A percentile compares a stretch with the other conserved stretches of the same genome.
These are phyloP conservation scores for Glossophaga mutica DNA, from an alignment of 2,797 vertebrate genomes.

Conservation along the genomic window DNA sequence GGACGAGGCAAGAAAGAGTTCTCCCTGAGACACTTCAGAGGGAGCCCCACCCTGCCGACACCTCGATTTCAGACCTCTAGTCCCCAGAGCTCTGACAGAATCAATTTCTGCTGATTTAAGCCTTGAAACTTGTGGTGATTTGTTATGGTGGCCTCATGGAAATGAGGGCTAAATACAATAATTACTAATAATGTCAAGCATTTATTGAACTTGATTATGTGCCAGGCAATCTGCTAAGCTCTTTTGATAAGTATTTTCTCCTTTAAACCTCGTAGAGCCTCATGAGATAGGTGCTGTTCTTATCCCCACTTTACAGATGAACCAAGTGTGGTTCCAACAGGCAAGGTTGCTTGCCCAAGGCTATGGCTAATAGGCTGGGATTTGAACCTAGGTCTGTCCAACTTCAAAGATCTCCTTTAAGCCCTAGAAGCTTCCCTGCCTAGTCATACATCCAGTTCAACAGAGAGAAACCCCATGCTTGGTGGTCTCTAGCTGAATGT, in stretches of 20 bases:
- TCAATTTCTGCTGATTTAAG: not conserved
- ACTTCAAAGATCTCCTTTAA: not conserved
- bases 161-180: not conserved
- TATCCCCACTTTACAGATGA: not conserved
- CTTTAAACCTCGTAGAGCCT: not conserved
- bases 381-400: not conserved
- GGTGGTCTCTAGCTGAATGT: not conserved
- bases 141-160: not conserved
- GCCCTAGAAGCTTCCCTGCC: not conserved
- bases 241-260: not conserved
- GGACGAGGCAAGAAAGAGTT: not conserved
- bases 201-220: not conserved
- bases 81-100: not conserved
- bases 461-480: not conserved
- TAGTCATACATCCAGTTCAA: not conserved
- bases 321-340: not conserved
- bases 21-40: no score
- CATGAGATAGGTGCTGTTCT: not conserved
- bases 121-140: not conserved
- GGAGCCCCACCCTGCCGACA: rapidly evolving
- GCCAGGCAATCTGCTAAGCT: not conserved
- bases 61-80: not conserved
- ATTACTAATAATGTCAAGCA: not conserved
- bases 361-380: not conserved
- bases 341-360: not conserved